A percentile compares a stretch with the other conserved stretches of the same genome.
These are phyloP conservation scores for Dastarcus helophoroides DNA, from an alignment of 2,888 invertebrate genomes.

Conservation along the genomic window DNA sequence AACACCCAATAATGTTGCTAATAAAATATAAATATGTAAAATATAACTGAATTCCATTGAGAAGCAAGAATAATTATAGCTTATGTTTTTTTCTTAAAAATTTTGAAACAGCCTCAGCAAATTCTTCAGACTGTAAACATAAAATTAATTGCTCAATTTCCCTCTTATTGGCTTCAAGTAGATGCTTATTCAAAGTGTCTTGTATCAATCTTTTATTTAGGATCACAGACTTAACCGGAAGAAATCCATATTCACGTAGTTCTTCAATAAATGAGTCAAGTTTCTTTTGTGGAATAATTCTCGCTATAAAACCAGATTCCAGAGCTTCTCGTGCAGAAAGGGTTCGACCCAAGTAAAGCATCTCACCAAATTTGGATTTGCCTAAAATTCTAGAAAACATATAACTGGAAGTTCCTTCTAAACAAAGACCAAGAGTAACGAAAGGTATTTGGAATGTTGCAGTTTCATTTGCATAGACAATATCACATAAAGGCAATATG, in stretches of 20 bases:
- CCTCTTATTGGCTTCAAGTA: constrained; percentile 53
- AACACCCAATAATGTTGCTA: too few relatives aligned
- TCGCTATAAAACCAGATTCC: constrained; percentile 64
- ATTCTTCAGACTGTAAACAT: constrained; percentile 56
- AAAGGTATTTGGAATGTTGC: constrained; percentile 87
- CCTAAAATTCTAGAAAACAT: constrained; percentile 81
- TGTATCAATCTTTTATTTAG: constrained; percentile 61
- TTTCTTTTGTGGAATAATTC: constrained; percentile 56
- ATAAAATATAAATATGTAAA: too few relatives aligned
- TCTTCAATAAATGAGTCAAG: constrained; percentile 43
- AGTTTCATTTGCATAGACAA: constrained; percentile 76
- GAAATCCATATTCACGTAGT: constrained; percentile 48
- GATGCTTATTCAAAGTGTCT: constrained; percentile 43
- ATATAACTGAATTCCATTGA: constrained; percentile 1
- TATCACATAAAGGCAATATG: constrained; percentile 72
- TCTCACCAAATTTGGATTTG: constrained; percentile 51
- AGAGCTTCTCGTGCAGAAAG: constrained; percentile 71
- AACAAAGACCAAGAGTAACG: constrained; percentile 66
- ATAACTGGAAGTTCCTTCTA: constrained; percentile 83
- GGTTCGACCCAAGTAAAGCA: constrained; percentile 54
- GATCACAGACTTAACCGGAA: constrained; percentile 47
- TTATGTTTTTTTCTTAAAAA: constrained; percentile 38
- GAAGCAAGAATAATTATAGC: constrained; percentile 18
- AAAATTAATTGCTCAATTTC: constrained; percentile 58
- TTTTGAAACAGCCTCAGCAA: constrained; percentile 46